Evolutionary conservation across 2,888 invertebrate species (phyloP), one percentile per base, ranked within the genome.

Genomic region (Drosophila setosimentum): DNA sequence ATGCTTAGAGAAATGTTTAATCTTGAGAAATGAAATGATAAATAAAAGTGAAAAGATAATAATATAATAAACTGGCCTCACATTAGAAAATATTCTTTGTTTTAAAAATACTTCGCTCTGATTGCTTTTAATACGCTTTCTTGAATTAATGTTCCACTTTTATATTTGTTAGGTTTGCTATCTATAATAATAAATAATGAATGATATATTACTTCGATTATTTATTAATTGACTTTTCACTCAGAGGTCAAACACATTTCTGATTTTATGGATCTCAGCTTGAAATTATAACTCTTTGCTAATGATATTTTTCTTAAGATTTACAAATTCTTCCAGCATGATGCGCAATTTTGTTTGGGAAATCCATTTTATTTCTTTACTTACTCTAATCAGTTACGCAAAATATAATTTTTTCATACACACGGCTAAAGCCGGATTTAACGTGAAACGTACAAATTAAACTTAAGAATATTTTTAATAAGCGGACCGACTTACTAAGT

Each of bases 391-490:
- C 10, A 18, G 42, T 8, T n/a, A 2, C n/a, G 13, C 5, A 18
- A 16, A 2, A 24, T 6, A 42, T 6, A 3, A 18, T 32, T 1
- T n/a, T 8, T 24, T 48, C 6, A 18, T 10, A 30, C 11, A 2
- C 35, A 18, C 42, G 24, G 42, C 48, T 3, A 35, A 59, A 29
- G 8, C n/a, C 30, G 30, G 5, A 37, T 62, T 33, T 24, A 13
- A 42, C 7, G 33, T 42, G 33, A 51, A 70, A 37, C 40, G 21
- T 5, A 33, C 37, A 40, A 45, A 58, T 58, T 8, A 45, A 24
- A 24, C 24, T 40, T 21, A 16, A 37, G 21, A 55, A 63, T 42
- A 66, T 66, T 70, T 66, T 55, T 70, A 66, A 76, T 58, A 67
- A 50, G 32, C 30, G 21, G 1, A 21, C 45, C 11, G 11, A 2